A percentile compares a stretch with the other conserved stretches of the same genome.
Evolutionary conservation across 2,797 vertebrate genomes (phyloP).

Genomic region (Pogonophryne albipinna): DNA sequence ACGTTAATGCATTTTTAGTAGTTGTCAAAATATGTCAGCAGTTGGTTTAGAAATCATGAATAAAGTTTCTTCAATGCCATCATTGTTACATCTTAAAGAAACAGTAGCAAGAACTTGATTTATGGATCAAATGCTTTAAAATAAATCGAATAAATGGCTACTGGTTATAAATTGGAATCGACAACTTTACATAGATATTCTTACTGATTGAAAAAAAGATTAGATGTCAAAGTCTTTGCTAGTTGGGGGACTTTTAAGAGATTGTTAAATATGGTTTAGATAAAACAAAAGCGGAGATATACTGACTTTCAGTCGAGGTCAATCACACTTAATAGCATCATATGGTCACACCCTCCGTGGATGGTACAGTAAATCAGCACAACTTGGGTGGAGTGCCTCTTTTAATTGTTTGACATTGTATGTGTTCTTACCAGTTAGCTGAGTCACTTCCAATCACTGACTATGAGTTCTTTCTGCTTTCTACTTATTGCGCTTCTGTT

Average conservation of each 20-base stretch:
- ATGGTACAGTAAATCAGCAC: background rate
- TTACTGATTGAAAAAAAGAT: background rate
- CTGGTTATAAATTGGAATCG: background rate
- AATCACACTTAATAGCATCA: background rate
- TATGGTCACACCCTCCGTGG: background rate
- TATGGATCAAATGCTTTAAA: too few relatives aligned
- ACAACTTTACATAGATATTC: background rate
- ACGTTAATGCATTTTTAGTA: background rate
- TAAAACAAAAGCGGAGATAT: too few relatives aligned
- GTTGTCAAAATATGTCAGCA: background rate
- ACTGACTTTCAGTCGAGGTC: too few relatives aligned
- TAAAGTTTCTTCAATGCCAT: background rate
- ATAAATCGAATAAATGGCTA: background rate
- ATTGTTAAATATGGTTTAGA: too few relatives aligned
- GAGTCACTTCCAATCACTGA: constrained; percentile 33
- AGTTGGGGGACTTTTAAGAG: too few relatives aligned
- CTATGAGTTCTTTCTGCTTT: constrained; percentile 34
- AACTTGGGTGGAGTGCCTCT: background rate
- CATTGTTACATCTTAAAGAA: background rate
- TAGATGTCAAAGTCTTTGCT: too few relatives aligned
- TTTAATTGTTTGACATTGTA: background rate
- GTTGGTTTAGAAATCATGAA: background rate
- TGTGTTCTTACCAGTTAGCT: background rate
- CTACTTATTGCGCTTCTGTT: constrained; percentile 22
- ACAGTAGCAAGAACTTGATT: too few relatives aligned